phyloP scores from a whole-genome alignment of 2,888 invertebrate genomes.

The Stramonita haemastoma region DNA sequence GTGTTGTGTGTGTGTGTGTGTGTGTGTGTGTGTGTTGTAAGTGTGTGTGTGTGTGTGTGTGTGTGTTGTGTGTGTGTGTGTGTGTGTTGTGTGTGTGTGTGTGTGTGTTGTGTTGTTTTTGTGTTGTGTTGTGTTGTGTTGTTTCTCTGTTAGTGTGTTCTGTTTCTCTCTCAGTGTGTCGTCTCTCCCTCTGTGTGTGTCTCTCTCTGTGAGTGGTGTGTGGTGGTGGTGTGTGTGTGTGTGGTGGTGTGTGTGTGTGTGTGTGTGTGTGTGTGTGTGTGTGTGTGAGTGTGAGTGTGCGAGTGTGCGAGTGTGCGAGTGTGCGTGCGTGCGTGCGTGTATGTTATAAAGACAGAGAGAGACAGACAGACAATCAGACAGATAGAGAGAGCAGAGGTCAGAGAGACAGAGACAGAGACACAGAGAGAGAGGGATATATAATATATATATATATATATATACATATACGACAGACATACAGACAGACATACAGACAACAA shows the following conservation, averaged over 20 bases:
- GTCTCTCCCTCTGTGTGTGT: too few relatives aligned
- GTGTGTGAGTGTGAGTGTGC: slow-evolving; percentile 1
- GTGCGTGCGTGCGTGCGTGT: background rate
- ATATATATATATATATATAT: too few relatives aligned
- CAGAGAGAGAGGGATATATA: background rate
- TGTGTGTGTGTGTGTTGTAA: background rate
- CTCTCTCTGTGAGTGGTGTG: background rate
- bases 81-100: background rate
- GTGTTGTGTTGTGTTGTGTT: background rate
- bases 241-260: background rate
- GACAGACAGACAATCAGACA: background rate
- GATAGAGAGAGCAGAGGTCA: background rate
- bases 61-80: too few relatives aligned
- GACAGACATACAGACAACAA: background rate
- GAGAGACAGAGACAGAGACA: slow-evolving; percentile 5
- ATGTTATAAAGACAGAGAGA: background rate
- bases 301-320: background rate
- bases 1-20: background rate
- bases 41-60: background rate
- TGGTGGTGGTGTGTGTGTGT: background rate
- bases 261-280: slow-evolving; percentile 9
- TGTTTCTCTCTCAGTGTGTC: too few relatives aligned
- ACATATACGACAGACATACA: background rate
- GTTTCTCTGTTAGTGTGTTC: too few relatives aligned
- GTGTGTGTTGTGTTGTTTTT: background rate